Evolutionary conservation across 2,113 vertebrate genomes (phyloP), one percentile per base, ranked within the genome.

Genomic region (Laticauda colubrina): DNA sequence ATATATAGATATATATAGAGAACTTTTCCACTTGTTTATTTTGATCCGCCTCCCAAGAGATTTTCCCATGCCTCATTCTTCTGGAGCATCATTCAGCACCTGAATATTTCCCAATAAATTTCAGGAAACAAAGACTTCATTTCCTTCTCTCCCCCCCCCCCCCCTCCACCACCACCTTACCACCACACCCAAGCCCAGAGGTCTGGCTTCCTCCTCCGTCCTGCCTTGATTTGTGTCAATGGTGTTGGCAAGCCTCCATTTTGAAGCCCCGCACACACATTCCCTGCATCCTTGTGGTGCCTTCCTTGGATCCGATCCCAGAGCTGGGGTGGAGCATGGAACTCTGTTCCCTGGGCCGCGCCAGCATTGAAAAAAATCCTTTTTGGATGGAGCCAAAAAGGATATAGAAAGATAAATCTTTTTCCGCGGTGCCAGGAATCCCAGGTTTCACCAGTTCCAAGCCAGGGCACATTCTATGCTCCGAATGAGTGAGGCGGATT

Each of bases 71-170:
- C 64, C 45, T 85, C 18, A 0, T 55, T 61, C 55, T 23, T 11
- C 10, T 29, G 12, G n/a, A 39, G 53, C 15, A 90, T 51, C 55
- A 26, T 29, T 39, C 21, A 14, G 85, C 92, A 55, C 59, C 87
- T 89, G 87, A 64, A 92, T 7, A 24, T 81, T 55, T 56, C 91
- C 55, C 34, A 55, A 56, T 57, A 54, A 10, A 24, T 7, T 88
- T 61, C 91, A 92, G 86, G 45, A 81, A 45, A 34, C 5, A 18
- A n/a, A 57, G 91, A 92, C 61, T 53, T 89, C 51, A 89, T 89
- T 48, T 12, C 51, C 24, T 26, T 26, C 57, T 24, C 7, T n/a
- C 1, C 8, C 48, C 4, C 7, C 18, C 43, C 5, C 0, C 23
- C 43, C 6, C 26, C 8, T 0, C 43, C 43, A 43, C 43, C 34